These are phyloP conservation scores for Ecliptopera silaceata DNA, from an alignment of 2,888 invertebrate species.

Conservation along the genomic window DNA sequence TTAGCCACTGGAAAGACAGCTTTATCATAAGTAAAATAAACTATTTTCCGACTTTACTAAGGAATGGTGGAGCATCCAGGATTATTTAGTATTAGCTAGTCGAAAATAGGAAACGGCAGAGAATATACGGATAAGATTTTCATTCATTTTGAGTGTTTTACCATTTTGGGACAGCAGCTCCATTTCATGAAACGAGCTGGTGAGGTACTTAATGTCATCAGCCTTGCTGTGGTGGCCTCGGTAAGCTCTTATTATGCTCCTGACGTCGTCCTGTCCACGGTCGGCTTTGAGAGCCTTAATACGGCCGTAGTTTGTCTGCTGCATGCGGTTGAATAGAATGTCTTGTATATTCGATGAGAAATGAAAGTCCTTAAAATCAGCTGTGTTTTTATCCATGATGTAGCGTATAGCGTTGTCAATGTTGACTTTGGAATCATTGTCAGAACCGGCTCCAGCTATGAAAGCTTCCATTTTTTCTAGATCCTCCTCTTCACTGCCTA, in stretches of 20 bases:
- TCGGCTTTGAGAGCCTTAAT: not conserved
- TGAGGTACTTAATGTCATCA: not conserved
- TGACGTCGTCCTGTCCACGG: not conserved
- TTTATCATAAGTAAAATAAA: not conserved
- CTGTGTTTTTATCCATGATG: not conserved
- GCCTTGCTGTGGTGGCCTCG: not conserved
- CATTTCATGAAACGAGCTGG: not conserved
- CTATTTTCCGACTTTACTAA: not conserved
- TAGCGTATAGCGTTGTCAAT: not conserved
- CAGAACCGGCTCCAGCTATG: not conserved
- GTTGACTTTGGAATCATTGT: not conserved
- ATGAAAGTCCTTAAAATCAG: slow-evolving; percentile 2
- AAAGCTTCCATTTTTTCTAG: not conserved
- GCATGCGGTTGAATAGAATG: not conserved
- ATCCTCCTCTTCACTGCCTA: not conserved
- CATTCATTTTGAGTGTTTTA: too few relatives aligned
- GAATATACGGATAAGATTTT: not conserved
- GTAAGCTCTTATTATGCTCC: not conserved
- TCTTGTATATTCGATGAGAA: not conserved
- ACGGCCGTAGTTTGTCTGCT: not conserved
- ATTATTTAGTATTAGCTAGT: too few relatives aligned
- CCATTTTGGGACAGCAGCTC: not conserved
- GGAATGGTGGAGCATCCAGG: too few relatives aligned
- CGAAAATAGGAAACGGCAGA: too few relatives aligned
- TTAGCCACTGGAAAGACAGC: not conserved